These are phyloP conservation scores for Choristoneura rosaceana DNA, from an alignment of 2,888 invertebrate genomes.

Conservation along the genomic window DNA sequence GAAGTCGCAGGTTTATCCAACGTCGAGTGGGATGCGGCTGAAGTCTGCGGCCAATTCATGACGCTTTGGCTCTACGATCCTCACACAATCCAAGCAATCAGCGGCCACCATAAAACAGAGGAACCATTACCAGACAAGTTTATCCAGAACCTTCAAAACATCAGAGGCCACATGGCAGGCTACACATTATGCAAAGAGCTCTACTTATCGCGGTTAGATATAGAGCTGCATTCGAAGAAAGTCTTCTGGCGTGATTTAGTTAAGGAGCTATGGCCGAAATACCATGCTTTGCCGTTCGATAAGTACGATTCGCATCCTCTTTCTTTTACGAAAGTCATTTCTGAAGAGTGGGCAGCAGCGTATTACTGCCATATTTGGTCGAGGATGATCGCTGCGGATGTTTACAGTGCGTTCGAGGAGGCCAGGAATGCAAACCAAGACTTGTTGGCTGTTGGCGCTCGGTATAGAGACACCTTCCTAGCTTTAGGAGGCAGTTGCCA, in stretches of 20 bases:
- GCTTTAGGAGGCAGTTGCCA: slow-evolving; percentile 93
- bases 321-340: slow-evolving; percentile 93
- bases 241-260: slow-evolving; percentile 94
- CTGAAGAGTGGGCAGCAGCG: slow-evolving; percentile 93
- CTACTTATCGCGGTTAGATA: slow-evolving; percentile 92
- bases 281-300: slow-evolving; percentile 90
- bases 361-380: slow-evolving; percentile 96
- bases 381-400: slow-evolving; percentile 95
- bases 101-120: slow-evolving; percentile 90
- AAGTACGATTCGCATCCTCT: slow-evolving; percentile 94
- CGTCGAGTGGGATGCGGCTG: slow-evolving; percentile 97
- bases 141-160: slow-evolving; percentile 86
- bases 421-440: slow-evolving; percentile 82
- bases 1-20: slow-evolving; percentile 94
- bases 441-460: slow-evolving; percentile 86
- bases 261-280: slow-evolving; percentile 91
- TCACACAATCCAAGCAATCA: slow-evolving; percentile 85
- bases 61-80: slow-evolving; percentile 91
- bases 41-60: slow-evolving; percentile 93
- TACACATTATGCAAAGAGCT: slow-evolving; percentile 92
- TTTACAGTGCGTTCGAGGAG: slow-evolving; percentile 94
- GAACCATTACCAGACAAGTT: slow-evolving; percentile 89
- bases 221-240: slow-evolving; percentile 91
- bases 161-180: slow-evolving; percentile 91
- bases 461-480: slow-evolving; percentile 94